These are phyloP conservation scores for Promerops cafer DNA, from an alignment of 2,113 vertebrate species.

Conservation along the genomic window DNA sequence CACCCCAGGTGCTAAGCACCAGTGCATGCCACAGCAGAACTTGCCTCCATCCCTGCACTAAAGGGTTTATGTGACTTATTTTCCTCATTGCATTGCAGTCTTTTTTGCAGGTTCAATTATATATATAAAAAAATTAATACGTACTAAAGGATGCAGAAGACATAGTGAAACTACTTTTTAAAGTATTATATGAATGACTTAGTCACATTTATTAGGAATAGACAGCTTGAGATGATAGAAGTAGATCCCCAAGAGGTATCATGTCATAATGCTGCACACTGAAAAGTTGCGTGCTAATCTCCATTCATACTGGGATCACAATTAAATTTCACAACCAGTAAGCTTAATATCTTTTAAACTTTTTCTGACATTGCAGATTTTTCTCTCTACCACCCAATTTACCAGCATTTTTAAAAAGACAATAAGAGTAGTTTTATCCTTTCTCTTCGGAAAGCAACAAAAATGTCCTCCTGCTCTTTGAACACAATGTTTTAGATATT, in stretches of 20 bases:
- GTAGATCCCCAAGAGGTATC: not conserved
- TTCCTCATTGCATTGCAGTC: not conserved
- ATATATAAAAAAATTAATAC: not conserved
- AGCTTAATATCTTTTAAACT: not conserved
- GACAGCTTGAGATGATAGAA: not conserved
- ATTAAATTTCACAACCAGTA: not conserved
- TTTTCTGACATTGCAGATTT: not conserved
- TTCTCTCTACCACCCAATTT: not conserved
- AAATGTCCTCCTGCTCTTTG: not conserved
- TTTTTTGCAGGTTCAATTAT: not conserved
- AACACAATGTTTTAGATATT: not conserved
- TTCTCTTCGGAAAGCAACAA: not conserved
- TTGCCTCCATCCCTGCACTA: not conserved
- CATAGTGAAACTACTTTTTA: not conserved
- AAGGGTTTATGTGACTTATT: not conserved
- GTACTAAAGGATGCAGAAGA: not conserved
- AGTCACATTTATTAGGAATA: not conserved
- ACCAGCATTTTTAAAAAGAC: not conserved
- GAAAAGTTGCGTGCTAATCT: not conserved
- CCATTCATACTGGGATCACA: not conserved
- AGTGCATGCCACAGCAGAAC: accelerated
- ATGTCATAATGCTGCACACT: not conserved
- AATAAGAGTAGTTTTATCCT: not conserved
- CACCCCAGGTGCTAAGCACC: not conserved
- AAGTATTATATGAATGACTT: not conserved